Percentiles rank a stretch among this genome's conserved stretches.
Evolutionary conservation across 2,888 invertebrate species (phyloP).

Genomic region (Diarsia rubi): DNA sequence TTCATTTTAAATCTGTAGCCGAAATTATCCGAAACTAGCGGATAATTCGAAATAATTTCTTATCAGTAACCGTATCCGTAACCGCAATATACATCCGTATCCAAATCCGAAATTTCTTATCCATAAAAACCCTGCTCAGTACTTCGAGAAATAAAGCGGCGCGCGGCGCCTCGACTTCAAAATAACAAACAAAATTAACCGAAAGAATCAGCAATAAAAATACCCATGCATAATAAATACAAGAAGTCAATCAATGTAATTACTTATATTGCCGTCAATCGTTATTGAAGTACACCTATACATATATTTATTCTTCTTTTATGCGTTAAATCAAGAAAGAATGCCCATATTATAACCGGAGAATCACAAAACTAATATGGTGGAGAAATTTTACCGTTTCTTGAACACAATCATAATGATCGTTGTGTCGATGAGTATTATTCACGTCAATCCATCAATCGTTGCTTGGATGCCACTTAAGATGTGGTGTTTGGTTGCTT

Average conservation of each 20-base stretch:
- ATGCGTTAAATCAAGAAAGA: slow-evolving; percentile 51
- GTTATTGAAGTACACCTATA: slow-evolving; percentile 13
- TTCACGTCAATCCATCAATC: slow-evolving; percentile 59
- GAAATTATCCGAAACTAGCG: too few species aligned
- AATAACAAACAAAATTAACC: slow-evolving; percentile 30
- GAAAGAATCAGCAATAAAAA: slow-evolving; percentile 31
- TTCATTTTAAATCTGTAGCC: too few species aligned
- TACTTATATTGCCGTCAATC: slow-evolving; percentile 7
- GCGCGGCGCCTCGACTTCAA: background rate
- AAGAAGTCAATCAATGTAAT: slow-evolving; percentile 51
- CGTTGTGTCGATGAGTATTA: slow-evolving; percentile 46
- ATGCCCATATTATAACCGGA: slow-evolving; percentile 36
- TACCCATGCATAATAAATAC: slow-evolving; percentile 34
- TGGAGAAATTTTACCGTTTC: slow-evolving; percentile 54
- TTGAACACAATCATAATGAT: slow-evolving; percentile 48
- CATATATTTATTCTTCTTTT: slow-evolving; percentile 51
- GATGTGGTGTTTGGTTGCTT: background rate
- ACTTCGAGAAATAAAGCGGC: background rate
- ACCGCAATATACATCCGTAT: too few species aligned
- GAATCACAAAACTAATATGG: slow-evolving; percentile 41
- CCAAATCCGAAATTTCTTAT: too few species aligned
- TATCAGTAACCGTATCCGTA: too few species aligned
- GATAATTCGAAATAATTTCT: too few species aligned
- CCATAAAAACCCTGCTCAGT: too few species aligned
- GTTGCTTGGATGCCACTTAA: slow-evolving; percentile 22